Percentiles rank a stretch among this genome's conserved stretches.
These are phyloP conservation scores for Channa striata DNA, from an alignment of 2,797 vertebrate species.

Conservation along the genomic window DNA sequence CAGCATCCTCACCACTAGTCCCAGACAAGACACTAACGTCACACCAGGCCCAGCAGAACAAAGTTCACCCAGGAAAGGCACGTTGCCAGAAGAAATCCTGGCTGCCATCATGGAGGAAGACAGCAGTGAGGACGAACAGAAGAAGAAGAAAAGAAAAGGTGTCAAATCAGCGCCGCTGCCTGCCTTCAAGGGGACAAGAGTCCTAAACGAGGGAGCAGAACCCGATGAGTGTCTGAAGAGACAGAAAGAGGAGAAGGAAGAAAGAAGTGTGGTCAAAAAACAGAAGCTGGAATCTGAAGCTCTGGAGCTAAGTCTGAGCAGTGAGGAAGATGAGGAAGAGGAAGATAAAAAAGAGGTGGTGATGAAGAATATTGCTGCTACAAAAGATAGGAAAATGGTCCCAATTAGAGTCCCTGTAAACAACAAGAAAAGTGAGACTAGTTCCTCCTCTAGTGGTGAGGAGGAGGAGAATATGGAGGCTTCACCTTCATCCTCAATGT, in stretches of 20 bases:
- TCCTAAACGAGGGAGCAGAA: slow-evolving; percentile 55
- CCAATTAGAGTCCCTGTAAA: slow-evolving; percentile 3
- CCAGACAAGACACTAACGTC: neutral
- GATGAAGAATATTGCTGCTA: neutral
- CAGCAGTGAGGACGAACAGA: slow-evolving; percentile 67
- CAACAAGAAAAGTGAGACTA: neutral
- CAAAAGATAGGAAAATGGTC: slow-evolving; percentile 2
- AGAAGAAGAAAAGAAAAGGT: slow-evolving; percentile 50
- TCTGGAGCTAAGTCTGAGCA: neutral
- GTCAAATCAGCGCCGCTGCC: slow-evolving; percentile 62
- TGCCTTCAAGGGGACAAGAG: slow-evolving; percentile 88
- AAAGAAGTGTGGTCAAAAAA: slow-evolving; percentile 51
- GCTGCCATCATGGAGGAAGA: slow-evolving; percentile 85
- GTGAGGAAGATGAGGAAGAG: slow-evolving; percentile 13
- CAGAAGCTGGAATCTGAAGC: slow-evolving; percentile 34
- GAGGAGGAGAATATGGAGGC: slow-evolving; percentile 9
- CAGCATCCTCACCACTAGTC: slow-evolving; percentile 12
- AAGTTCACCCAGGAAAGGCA: slow-evolving; percentile 65
- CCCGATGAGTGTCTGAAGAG: neutral
- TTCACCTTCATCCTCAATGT: slow-evolving; percentile 42
- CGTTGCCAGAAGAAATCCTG: slow-evolving; percentile 89
- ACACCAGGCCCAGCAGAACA: neutral
- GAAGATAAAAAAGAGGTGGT: neutral
- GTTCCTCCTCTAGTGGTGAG: slow-evolving; percentile 37
- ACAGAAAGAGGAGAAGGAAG: neutral